These are phyloP conservation scores for Camponotus fellah DNA, from an alignment of 2,888 invertebrate species.

Conservation along the genomic window DNA sequence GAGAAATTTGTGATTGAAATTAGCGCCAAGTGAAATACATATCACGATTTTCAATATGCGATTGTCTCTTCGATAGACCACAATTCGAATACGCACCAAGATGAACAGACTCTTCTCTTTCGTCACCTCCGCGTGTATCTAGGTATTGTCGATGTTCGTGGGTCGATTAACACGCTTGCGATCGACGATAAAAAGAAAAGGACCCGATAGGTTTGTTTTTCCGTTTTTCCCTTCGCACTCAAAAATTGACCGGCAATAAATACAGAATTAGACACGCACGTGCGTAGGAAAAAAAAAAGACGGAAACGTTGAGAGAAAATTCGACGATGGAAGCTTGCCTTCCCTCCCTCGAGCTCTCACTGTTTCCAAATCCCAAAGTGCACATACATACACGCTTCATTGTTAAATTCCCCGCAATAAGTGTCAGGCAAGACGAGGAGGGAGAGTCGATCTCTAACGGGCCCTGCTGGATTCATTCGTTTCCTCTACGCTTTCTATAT, in stretches of 20 bases:
- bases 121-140: no score
- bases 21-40: no score
- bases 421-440: conserved; percentile 28
- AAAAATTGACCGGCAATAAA: background rate
- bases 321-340: background rate
- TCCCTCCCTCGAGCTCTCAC: background rate
- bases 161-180: background rate
- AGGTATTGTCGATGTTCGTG: background rate
- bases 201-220: background rate
- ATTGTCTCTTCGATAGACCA: no score
- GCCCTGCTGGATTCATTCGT: conserved; percentile 8
- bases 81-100: no score
- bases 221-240: background rate
- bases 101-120: no score
- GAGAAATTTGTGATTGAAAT: no score
- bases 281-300: background rate
- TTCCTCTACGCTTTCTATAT: background rate
- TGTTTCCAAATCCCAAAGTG: background rate
- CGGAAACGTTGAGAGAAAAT: background rate
- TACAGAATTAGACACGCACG: no score
- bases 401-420: conserved; percentile 18
- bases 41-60: no score
- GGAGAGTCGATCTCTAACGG: conserved; percentile 22
- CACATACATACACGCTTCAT: background rate
- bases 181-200: background rate